Evolutionary conservation across 2,797 vertebrate genomes (phyloP), one percentile per base, ranked within the genome.

Genomic region (Ctenochaetus hawaiiensis): DNA sequence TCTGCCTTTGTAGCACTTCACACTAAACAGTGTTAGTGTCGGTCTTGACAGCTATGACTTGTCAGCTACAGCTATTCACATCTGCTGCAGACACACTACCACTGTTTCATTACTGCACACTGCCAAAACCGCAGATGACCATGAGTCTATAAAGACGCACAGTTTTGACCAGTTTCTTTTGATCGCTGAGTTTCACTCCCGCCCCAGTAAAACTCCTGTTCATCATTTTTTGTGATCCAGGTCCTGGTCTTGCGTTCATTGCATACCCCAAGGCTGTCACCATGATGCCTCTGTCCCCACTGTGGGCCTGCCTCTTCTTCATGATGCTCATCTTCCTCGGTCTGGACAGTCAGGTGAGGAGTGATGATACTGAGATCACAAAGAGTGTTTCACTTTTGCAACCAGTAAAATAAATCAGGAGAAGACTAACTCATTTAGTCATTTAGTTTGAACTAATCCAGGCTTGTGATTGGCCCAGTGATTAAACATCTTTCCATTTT

Each of bases 321-420:
- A 96, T 98, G 97, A 99, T 99, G 98, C 97, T 99, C 60, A 99
- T 99, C 91, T 99, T 99, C 90, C 96, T 99, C 39, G 98, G 98
- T 30, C 91, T 99, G 91, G 98, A 99, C 92, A 99, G 98, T 83
- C 98, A 99, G 97, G 98, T 99, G 72, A 90, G 85, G 18, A 22
- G 10, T 61, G 2, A 57, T 0, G 20, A 37, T 22, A 71, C 49
- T 57, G 26, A 72, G 11, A 18, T 17, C 30, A 18, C 26, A 54
- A 11, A 54, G 2, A 53, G 20, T 45, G 4, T 37, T 30, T 54
- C 1, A 11, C 4, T 34, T 20, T 6, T 61, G n/a, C 3, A 56
- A 37, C 5, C 58, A 39, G 23, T 18, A n/a, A 57, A 17, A 59
- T 48, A 37, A 48, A 37, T 39, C 39, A 41, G 39, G 39, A 41